phyloP scores from a whole-genome alignment of 2,888 invertebrate species.

The Scaptomyza flava region DNA sequence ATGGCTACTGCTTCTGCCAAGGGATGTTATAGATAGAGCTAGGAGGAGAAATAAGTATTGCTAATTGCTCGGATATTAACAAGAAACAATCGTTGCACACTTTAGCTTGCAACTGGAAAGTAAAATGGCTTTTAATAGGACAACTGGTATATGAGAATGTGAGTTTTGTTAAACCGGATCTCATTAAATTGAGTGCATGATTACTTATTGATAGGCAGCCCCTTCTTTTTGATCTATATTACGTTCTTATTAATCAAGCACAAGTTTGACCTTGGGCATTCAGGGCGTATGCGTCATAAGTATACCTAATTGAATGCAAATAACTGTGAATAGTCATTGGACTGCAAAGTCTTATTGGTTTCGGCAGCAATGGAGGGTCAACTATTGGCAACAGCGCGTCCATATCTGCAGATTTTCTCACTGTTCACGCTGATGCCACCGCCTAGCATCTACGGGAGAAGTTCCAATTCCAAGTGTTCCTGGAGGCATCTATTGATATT shows the following conservation, averaged over 20 bases:
- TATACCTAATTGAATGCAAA: conserved; percentile 12
- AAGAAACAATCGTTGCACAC: not conserved
- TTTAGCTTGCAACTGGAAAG: conserved; percentile 17
- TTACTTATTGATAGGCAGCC: not conserved
- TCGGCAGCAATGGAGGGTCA: conserved; percentile 44
- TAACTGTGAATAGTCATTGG: too few species aligned
- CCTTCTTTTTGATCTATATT: conserved; percentile 16
- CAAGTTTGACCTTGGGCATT: not conserved
- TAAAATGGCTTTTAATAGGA: conserved; percentile 40
- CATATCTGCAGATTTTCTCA: conserved; percentile 58
- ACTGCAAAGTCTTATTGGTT: not conserved
- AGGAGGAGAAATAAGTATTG: conserved; percentile 17
- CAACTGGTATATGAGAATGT: conserved; percentile 35
- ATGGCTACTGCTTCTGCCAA: conserved; percentile 38
- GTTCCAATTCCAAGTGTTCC: fast-evolving
- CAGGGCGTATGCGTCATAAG: conserved; percentile 15
- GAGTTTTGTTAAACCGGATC: conserved; percentile 7
- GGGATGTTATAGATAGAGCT: conserved; percentile 16
- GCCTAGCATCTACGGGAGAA: conserved; percentile 12
- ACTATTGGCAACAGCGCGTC: conserved; percentile 48
- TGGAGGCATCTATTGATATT: conserved; percentile 8
- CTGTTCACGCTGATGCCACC: conserved; percentile 53
- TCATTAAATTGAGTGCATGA: not conserved
- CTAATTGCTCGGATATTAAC: conserved; percentile 41
- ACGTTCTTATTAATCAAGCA: conserved; percentile 27